Conservation (phyloP, 2,888 invertebrate genomes). For the Isotomurus palustris region DNA sequence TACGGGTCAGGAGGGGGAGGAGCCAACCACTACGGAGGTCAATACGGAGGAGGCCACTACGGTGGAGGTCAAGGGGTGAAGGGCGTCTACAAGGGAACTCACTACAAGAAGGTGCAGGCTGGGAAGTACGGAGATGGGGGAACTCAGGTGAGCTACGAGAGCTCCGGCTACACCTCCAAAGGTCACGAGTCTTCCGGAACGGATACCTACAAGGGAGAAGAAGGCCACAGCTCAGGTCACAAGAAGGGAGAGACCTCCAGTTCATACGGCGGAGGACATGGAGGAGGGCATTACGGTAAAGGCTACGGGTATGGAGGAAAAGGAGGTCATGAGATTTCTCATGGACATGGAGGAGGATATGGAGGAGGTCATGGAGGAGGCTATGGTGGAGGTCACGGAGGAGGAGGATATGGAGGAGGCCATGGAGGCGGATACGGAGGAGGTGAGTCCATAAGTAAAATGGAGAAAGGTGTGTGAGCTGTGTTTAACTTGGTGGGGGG, state of each 20-base stretch:
- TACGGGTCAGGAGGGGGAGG: too few relatives aligned
- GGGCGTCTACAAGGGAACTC: neutral
- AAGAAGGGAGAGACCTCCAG: neutral
- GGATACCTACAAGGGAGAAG: neutral
- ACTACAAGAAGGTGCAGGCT: neutral
- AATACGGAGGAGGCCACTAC: too few relatives aligned
- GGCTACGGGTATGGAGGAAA: neutral
- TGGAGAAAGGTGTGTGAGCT: too few relatives aligned
- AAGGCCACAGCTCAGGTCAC: neutral
- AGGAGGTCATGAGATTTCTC: slow-evolving; percentile 2
- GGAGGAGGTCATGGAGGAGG: slow-evolving; percentile 7
- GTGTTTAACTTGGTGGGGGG: too few relatives aligned
- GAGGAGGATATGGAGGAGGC: slow-evolving; percentile 1
- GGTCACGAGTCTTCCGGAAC: neutral
- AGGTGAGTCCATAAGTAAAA: too few relatives aligned
- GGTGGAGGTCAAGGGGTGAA: neutral
- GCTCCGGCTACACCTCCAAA: neutral
- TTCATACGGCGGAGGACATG: neutral
- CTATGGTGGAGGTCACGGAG: neutral
- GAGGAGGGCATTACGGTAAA: neutral
- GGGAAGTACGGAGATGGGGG: neutral
- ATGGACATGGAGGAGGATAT: slow-evolving; percentile 7
- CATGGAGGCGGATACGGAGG: neutral
- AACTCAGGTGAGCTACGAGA: neutral
- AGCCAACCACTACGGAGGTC: too few relatives aligned